phyloP scores from a whole-genome alignment of 2,797 vertebrate genomes.

The Melanotaenia parkinsoni region DNA sequence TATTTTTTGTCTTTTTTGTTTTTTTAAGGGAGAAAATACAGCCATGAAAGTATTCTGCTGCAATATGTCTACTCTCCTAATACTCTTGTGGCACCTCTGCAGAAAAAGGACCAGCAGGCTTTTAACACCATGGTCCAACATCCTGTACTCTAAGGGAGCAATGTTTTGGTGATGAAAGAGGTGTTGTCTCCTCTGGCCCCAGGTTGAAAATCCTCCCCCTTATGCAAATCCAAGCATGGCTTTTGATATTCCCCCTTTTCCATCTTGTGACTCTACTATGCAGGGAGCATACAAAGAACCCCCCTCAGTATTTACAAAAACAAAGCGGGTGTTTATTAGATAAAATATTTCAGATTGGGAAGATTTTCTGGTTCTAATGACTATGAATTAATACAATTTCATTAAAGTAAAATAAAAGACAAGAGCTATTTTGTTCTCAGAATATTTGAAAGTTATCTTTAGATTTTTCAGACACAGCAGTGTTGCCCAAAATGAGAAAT shows the following conservation, averaged over 20 bases:
- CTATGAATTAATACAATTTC: conserved; percentile 24
- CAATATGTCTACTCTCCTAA: conserved; percentile 37
- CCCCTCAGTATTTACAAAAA: conserved; percentile 54
- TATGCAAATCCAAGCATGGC: conserved; percentile 58
- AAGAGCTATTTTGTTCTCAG: conserved; percentile 3
- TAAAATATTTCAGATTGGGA: conserved; percentile 39
- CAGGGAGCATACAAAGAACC: conserved; percentile 41
- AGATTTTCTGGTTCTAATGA: conserved; percentile 37
- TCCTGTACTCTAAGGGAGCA: conserved; percentile 39
- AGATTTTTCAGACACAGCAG: no score
- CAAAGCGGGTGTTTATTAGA: conserved; percentile 37
- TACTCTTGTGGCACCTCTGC: conserved; percentile 35
- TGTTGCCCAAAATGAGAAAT: no score
- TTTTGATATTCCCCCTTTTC: conserved; percentile 54
- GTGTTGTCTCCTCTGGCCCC: conserved; percentile 60
- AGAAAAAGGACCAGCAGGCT: conserved; percentile 26
- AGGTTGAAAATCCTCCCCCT: conserved; percentile 56
- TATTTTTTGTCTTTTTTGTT: conserved; percentile 24
- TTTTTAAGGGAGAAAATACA: conserved; percentile 31
- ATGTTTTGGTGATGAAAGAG: conserved; percentile 57
- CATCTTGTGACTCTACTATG: conserved; percentile 62
- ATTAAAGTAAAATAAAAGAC: neutral
- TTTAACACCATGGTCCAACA: conserved; percentile 46
- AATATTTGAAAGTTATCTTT: no score
- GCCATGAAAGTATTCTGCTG: conserved; percentile 33